Base-by-base conservation (phyloP, 2,888 invertebrate genomes). In the Heliconius aoede region DNA sequence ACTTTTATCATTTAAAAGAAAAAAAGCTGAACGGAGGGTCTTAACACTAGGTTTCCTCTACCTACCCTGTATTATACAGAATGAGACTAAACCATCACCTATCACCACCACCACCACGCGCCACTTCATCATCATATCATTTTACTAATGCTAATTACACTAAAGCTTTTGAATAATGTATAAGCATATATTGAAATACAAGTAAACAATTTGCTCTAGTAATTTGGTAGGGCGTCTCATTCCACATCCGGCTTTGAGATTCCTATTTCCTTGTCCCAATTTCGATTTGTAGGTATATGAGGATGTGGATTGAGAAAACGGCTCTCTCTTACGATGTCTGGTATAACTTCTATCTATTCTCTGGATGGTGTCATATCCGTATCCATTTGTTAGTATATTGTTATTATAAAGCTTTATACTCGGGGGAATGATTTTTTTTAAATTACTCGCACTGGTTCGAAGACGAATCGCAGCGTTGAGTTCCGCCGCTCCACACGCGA, bases 181-280 rank as follows among this genome's bases (percentile, higher is more conserved):
- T 40, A 65, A 36, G 3, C n/a, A 36, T 40, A 65, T 26, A 18
- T 30, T 68, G 28, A 68, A 69, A 69, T 55, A 55, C 15, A 69
- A 51, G 69, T 32, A 15, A 15, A 55, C 30, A 32, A n/a, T 30
- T 32, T n/a, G n/a, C 51, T 55, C n/a, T 32, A 55, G 55, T 69
- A 69, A 55, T 69, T 69, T 32, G 69, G 30, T 55, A 15, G 69
- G 30, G 69, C 32, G 55, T 69, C 51, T 69, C 55, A 55, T 69
- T 69, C 69, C 30, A n/a, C 69, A 55, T 69, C 69, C 51, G 55
- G 18, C 28, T 69, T n/a, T 24, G 32, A 55, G 30, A 69, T 69
- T 30, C 51, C 46, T 32, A 69, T 69, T 65, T 65, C 65, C 65
- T 65, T 40, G 65, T 24, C 65, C 69, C 32, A 55, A 55, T 69